Base-by-base conservation (phyloP, 2,888 invertebrate species). In the Stegophylla sp. region DNA sequence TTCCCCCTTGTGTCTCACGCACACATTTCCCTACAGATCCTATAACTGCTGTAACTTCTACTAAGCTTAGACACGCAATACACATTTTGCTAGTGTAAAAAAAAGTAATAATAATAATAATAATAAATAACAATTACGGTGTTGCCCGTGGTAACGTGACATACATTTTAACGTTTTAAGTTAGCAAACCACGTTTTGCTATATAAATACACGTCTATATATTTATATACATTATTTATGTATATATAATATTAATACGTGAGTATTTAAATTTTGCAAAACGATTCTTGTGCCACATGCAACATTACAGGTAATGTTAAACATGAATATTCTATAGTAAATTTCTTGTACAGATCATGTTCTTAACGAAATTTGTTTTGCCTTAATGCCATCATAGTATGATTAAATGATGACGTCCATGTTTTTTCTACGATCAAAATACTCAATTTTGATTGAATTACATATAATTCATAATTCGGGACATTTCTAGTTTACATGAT, bases 21-120 rank as follows among this genome's bases (percentile, higher is more conserved):
- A 73, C 56, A 10, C 72, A 26, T 59, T 59, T 43, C 59, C 26
- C 43, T 59, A 43, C 43, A 59, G 72, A 72, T 72, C 17, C 71
- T 15, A 41, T 53, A 72, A 23, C 41, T 43, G 41, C 43, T 41
- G 10, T 41, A 23, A 69, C 34, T 72, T 43, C 43, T 59, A 56
- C 43, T 26, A 59, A 59, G 59, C 72, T 59, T 26, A 45, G 7
- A 73, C 72, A 73, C 72, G 72, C 72, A 43, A 73, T 73, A 59
- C 59, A 59, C 59, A n/a, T 73, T 59, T 73, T n/a, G 26, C 12
- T 34, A 26, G 51, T 34, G 59, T 73, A 43, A 45, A 73, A 72
- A 72, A 51, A 73, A 69, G 12, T 56, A 56, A 56, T 69, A 34
- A 48, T 28, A 67, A 51, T 51, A 43, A 59, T 59, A 72, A 72